Percentiles rank a stretch among this genome's conserved stretches.
Conservation (phyloP, 2,113 vertebrate species). For the Bos javanicus region DNA sequence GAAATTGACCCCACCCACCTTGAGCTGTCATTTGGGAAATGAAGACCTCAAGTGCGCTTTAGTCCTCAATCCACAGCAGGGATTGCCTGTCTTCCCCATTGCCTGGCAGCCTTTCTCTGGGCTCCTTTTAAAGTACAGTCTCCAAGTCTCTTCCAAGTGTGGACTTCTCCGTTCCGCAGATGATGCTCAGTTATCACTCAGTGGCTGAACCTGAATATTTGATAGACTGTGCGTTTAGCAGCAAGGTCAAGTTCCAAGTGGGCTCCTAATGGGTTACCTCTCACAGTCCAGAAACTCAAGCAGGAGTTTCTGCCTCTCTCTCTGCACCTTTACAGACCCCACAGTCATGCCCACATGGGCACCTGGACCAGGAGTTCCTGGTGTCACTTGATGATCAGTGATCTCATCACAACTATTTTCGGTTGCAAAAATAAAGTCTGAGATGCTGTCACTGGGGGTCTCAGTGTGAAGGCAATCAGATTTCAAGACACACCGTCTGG, state of each 20-base stretch:
- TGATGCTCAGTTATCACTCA: not conserved
- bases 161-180: not conserved
- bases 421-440: not conserved
- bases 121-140: not conserved
- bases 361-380: not conserved
- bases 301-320: not conserved
- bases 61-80: not conserved
- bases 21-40: not conserved
- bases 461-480: not conserved
- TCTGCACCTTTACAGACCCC: not conserved
- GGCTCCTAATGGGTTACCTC: not conserved
- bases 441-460: not conserved
- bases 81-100: not conserved
- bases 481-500: constrained; percentile 17
- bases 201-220: not conserved
- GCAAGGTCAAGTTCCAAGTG: not conserved
- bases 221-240: not conserved
- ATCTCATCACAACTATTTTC: not conserved
- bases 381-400: not conserved
- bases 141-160: not conserved
- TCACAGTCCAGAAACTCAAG: not conserved
- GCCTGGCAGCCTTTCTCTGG: accelerated
- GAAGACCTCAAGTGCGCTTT: not conserved
- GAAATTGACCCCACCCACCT: not conserved
- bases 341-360: not conserved